Evolutionary conservation across 2,888 invertebrate genomes (phyloP).

Genomic region (Zhuqinia jingwanae): DNA sequence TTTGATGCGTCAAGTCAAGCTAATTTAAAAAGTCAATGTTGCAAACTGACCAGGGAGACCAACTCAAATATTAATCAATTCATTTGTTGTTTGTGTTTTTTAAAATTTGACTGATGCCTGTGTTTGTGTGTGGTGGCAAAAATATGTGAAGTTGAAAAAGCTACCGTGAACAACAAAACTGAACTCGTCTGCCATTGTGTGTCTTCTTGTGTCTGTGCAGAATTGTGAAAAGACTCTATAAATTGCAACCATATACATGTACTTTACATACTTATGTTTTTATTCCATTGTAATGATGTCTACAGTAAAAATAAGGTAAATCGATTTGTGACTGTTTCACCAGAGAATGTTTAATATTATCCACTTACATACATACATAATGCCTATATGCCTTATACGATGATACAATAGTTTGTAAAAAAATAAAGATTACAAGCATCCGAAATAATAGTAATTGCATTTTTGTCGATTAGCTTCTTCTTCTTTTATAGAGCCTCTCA

Average conservation of each 20-base stretch:
- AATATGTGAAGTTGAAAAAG: background rate
- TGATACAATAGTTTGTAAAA: no score
- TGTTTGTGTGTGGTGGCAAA: background rate
- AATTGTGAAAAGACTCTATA: no score
- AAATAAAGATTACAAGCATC: background rate
- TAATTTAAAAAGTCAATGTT: constrained; percentile 39
- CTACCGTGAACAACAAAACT: background rate
- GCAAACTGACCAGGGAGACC: constrained; percentile 47
- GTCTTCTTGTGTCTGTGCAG: no score
- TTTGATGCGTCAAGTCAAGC: constrained; percentile 6
- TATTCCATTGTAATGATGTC: background rate
- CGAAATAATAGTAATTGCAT: constrained; percentile 25
- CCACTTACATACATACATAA: no score
- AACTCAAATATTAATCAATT: constrained; percentile 19
- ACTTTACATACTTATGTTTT: no score
- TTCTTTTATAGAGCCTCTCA: no score
- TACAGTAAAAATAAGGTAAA: constrained; percentile 18
- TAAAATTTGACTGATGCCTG: no score
- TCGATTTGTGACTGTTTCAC: constrained; percentile 18
- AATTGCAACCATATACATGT: no score
- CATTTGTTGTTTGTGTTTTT: no score
- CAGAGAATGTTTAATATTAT: no score
- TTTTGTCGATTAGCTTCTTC: constrained; percentile 38
- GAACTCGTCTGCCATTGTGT: no score
- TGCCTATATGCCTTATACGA: no score